Conservation (phyloP, 2,797 vertebrate species). For the Typhlichthys eigenmanni region DNA sequence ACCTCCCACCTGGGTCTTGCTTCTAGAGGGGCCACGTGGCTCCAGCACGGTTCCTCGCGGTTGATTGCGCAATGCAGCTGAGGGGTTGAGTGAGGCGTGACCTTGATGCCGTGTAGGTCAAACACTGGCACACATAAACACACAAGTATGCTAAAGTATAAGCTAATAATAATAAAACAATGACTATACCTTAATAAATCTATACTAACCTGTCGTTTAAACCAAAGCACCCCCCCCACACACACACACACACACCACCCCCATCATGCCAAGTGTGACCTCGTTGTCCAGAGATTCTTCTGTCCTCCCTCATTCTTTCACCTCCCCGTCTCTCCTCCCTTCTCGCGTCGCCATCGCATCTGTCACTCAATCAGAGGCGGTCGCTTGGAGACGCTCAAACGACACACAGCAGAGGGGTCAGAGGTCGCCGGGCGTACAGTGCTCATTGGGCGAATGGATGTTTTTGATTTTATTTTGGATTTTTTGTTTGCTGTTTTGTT, state of each 20-base stretch:
- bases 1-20: too few species aligned
- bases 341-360: slow-evolving; percentile 32
- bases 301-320: slow-evolving; percentile 4
- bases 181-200: too few species aligned
- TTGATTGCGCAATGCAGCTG: slow-evolving; percentile 7
- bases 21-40: too few species aligned
- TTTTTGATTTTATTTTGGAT: too few species aligned
- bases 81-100: slow-evolving; percentile 35
- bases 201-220: neutral
- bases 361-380: slow-evolving; percentile 45
- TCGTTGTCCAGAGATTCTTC: neutral
- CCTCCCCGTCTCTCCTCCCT: neutral
- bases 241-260: slow-evolving; percentile 8
- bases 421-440: too few species aligned
- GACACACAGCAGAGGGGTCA: too few species aligned
- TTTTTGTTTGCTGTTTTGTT: too few species aligned
- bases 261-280: slow-evolving; percentile 13
- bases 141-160: neutral
- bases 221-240: too few species aligned
- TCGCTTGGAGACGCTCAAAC: too few species aligned
- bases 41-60: neutral
- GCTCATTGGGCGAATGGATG: too few species aligned
- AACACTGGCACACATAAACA: neutral
- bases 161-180: too few species aligned
- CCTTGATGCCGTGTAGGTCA: slow-evolving; percentile 18